Evolutionary conservation across 2,797 vertebrate species (phyloP).

Genomic region (Schizopygopsis malacanthus): DNA sequence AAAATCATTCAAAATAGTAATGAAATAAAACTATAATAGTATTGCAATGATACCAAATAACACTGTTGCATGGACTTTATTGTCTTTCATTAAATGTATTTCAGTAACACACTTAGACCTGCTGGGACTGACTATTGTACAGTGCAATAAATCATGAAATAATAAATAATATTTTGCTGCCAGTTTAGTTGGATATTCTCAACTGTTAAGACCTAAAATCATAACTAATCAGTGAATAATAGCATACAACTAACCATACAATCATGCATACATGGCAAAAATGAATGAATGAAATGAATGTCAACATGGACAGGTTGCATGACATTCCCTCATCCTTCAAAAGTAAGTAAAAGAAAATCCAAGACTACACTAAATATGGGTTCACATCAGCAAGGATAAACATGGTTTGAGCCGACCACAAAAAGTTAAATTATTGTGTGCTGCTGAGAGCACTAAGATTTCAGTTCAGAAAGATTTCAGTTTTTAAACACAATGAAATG

Average conservation of each 20-base stretch:
- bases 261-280: not conserved
- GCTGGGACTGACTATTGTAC: not conserved
- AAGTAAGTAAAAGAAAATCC: not conserved
- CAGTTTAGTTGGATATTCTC: not conserved
- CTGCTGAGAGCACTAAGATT: not conserved
- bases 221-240: not conserved
- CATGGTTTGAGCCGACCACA: not conserved
- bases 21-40: not conserved
- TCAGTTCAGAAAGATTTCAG: not conserved
- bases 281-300: not conserved
- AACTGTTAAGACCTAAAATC: not conserved
- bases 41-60: not conserved
- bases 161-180: not conserved
- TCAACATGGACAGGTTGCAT: not conserved
- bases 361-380: constrained; percentile 1
- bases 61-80: not conserved
- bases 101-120: not conserved
- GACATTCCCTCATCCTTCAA: not conserved
- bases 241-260: not conserved
- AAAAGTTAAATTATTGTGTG: not conserved
- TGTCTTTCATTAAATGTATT: not conserved
- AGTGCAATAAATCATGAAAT: not conserved
- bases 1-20: not conserved
- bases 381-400: constrained; percentile 5
- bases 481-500: not conserved